Base-by-base conservation (phyloP, 2,888 invertebrate species). In the Thereva nobilitata region DNA sequence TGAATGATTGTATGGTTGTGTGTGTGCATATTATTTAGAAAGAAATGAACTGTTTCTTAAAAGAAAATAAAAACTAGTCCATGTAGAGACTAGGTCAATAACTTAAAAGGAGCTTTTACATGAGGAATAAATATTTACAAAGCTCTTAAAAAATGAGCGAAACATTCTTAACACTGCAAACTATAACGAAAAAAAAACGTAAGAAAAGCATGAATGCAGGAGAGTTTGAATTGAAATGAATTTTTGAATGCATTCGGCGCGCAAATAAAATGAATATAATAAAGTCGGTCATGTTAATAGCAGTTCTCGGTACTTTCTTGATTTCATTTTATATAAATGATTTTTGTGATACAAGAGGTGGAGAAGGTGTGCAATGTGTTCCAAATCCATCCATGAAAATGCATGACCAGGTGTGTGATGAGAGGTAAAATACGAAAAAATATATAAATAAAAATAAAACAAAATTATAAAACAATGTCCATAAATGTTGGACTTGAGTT, bases 331-430 rank as follows among this genome's bases (percentile, higher is more conserved):
- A 40, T 59, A 50, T 61, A 34, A 61, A 40, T 49, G 50, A 50
- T 61, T 61, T 12, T 49, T 41, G 49, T 59, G 47, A 59, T 59
- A n/a, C 23, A 23, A 23, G 23, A 23, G 23, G 23, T 6, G 7
- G 37, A 61, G 61, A 61, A 61, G 50, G 61, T 59, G 59, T 50
- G 41, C 61, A 23, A 23, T 23, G 50, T 61, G 61, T 50, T 49
- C 47, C 23, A 41, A 50, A 41, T 50, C 61, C 35, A 50, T 38
- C 61, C 50, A 61, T 49, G 40, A 61, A 54, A 40, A n/a, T 49
- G 40, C 64, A 44, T 65, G 65, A 65, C 65, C 65, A 65, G 65
- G 65, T 65, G 65, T 23, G 23, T 65, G 44, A 65, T 65, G 47
- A 42, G 34, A 49, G 47, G 45, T 41, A 65, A 55, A 41, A 44